Percentiles rank a stretch among this genome's conserved stretches.
phyloP scores from a whole-genome alignment of 1,140 invertebrate genomes.

The Conopomorpha cramerella region DNA sequence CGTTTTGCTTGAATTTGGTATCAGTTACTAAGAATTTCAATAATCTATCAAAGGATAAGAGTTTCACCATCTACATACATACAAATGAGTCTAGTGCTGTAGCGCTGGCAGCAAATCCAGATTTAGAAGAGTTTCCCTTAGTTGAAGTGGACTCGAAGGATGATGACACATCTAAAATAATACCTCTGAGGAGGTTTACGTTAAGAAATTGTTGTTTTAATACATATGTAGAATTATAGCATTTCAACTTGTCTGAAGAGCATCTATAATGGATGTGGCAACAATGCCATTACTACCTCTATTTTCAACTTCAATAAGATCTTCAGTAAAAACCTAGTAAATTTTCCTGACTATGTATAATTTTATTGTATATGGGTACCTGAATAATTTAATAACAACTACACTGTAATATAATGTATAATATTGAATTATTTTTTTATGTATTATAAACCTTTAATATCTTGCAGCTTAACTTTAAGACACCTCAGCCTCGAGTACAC shows the following conservation, averaged over 20 bases:
- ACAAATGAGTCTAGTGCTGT: slow-evolving; percentile 62
- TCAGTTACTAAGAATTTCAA: slow-evolving; percentile 49
- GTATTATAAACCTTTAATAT: too few species aligned
- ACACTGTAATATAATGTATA: too few species aligned
- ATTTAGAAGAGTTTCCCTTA: slow-evolving; percentile 62
- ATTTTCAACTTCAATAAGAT: too few species aligned
- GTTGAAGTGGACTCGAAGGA: slow-evolving; percentile 40
- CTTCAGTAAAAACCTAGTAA: too few species aligned
- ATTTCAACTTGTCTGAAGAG: too few species aligned
- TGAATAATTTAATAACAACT: too few species aligned
- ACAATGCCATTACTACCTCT: too few species aligned
- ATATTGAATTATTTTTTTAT: too few species aligned
- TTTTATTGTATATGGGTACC: too few species aligned
- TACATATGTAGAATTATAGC: slow-evolving; percentile 24
- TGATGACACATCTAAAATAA: slow-evolving; percentile 20
- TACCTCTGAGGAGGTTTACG: slow-evolving; percentile 33
- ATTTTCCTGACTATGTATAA: too few species aligned
- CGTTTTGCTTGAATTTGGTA: slow-evolving; percentile 62
- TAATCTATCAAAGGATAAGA: slow-evolving; percentile 51
- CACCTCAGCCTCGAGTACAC: slow-evolving; percentile 66
- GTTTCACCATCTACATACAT: slow-evolving; percentile 61
- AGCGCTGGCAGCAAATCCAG: slow-evolving; percentile 46
- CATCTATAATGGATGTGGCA: too few species aligned
- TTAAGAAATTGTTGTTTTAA: slow-evolving; percentile 30
- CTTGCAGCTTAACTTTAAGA: slow-evolving; percentile 33